Base-by-base conservation (phyloP, 1,140 invertebrate species). In the Diabrotica virgifera region DNA sequence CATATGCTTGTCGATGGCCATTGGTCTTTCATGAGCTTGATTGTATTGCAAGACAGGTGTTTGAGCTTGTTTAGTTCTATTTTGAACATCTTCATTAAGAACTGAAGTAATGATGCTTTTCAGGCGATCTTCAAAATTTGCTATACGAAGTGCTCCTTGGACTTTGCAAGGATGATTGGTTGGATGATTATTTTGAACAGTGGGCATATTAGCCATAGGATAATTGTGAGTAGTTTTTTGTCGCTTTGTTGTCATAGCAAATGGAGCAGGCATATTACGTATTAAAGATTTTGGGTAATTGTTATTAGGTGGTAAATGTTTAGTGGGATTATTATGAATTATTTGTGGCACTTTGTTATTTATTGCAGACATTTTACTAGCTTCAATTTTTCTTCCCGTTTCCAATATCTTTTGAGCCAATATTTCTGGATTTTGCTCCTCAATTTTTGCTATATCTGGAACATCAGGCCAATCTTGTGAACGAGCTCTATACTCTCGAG, bases 21-120 rank as follows among this genome's bases (percentile, higher is more conserved):
- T 24, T 61, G 54, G 13, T 35, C 36, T 10, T 52, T 10, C 7
- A 51, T 36, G 8, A 36, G 6, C 52, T 24, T 24, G 24, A 55
- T 61, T 70, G 52, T 70, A 69, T 24, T 66, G 71, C 36, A 66
- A 51, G 10, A 69, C 59, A 50, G 69, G 55, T 24, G 57, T 38
- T 56, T 74, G 71, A 52, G 59, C 52, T 64, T 68, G 71, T 62
- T 65, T 67, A 2, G 59, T 59, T 14, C 75, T 64, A 57, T 72
- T 75, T 63, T 76, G 74, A 63, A 89, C 86, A 77, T 94, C 91
- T 76, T 95, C 93, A 77, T 95, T 95, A 5, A 96, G 78, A 13
- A 93, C 92, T 50, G 90, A 93, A 5, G 93, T 95, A 59, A 96
- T 95, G 57, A 96, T 95, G 77, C 90, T 93, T 78, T 95, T 95